These are phyloP conservation scores for Scolopax rusticola DNA, from an alignment of 2,797 vertebrate species.

Conservation along the genomic window DNA sequence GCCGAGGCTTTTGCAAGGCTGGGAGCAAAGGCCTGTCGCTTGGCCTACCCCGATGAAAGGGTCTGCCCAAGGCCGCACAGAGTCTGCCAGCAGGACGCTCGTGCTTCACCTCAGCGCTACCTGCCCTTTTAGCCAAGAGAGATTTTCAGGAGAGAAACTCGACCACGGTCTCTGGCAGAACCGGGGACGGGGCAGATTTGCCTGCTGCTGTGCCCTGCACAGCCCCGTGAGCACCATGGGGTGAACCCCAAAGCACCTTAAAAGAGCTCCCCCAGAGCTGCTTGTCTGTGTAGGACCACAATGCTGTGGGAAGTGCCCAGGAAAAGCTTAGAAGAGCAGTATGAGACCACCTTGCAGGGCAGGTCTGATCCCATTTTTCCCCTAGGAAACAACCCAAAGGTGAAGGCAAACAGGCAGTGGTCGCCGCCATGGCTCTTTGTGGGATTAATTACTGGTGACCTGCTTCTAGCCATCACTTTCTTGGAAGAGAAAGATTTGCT, in stretches of 20 bases:
- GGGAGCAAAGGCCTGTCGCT: neutral
- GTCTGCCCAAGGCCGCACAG: neutral
- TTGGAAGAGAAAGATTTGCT: neutral
- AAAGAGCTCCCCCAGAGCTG: neutral
- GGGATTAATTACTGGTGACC: neutral
- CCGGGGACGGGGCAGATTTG: neutral
- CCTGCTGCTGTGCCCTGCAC: neutral
- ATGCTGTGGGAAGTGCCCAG: accelerated
- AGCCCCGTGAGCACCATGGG: neutral
- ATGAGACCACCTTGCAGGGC: neutral
- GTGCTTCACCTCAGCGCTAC: neutral
- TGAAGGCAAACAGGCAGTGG: neutral
- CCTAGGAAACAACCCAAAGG: neutral
- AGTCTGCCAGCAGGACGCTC: neutral
- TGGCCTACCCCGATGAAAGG: neutral
- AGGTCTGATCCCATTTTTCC: neutral
- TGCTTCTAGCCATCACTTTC: neutral
- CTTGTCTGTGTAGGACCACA: accelerated
- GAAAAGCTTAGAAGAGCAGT: neutral
- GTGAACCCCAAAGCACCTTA: neutral
- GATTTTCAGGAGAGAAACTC: neutral
- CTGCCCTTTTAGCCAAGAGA: neutral
- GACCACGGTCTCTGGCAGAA: neutral
- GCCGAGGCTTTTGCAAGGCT: neutral
- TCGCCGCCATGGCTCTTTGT: neutral